These are phyloP conservation scores for Rhagologus leucostigma DNA, from an alignment of 2,113 vertebrate genomes.

Conservation along the genomic window DNA sequence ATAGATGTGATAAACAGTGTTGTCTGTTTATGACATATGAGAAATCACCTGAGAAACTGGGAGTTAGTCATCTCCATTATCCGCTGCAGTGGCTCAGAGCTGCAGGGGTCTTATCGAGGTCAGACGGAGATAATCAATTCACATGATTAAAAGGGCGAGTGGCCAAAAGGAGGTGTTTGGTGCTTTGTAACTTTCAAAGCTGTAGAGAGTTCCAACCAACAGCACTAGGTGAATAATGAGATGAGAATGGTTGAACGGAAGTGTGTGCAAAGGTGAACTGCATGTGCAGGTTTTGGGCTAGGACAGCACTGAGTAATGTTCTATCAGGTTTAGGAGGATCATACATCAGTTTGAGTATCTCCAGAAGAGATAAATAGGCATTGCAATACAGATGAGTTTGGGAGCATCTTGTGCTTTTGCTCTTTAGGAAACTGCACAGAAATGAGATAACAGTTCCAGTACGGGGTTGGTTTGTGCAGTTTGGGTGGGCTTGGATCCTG, in stretches of 20 bases:
- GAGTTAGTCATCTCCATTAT: background rate
- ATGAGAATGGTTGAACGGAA: background rate
- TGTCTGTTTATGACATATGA: background rate
- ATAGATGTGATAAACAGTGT: background rate
- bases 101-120: background rate
- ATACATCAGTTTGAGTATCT: background rate
- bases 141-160: background rate
- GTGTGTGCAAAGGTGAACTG: background rate
- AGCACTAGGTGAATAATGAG: background rate
- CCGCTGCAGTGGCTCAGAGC: background rate
- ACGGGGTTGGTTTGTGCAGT: rapidly evolving
- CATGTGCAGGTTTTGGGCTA: background rate
- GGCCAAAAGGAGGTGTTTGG: background rate
- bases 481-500: background rate
- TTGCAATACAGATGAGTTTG: background rate
- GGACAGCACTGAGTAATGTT: background rate
- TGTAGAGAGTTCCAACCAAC: background rate
- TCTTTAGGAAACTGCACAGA: background rate
- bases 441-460: background rate
- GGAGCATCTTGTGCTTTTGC: background rate
- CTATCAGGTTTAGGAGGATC: background rate
- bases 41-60: background rate
- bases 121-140: background rate
- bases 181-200: background rate
- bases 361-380: background rate